phyloP scores from a whole-genome alignment of 2,888 invertebrate species.

The Ophonus ardosiacus region DNA sequence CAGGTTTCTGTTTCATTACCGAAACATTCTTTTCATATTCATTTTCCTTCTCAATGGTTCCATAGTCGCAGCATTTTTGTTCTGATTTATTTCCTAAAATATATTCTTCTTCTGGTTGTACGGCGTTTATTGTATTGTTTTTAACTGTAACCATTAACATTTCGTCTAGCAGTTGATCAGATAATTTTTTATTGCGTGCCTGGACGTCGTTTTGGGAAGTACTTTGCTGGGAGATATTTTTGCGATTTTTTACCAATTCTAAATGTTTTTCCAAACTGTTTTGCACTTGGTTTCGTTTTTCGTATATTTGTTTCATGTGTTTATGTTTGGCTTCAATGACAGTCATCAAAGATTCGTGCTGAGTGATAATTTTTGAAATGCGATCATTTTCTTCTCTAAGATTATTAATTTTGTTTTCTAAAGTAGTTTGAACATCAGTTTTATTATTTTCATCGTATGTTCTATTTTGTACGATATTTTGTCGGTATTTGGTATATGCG shows the following conservation, averaged over 20 bases:
- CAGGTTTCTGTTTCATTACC: slow-evolving; percentile 13
- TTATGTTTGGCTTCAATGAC: neutral
- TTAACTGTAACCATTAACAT: neutral
- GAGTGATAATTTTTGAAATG: neutral
- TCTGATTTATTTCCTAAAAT: neutral
- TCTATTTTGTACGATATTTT: slow-evolving; percentile 1
- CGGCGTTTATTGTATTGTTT: neutral
- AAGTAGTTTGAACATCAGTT: neutral
- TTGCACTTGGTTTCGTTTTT: neutral
- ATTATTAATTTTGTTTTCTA: slow-evolving; percentile 36
- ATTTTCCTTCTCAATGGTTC: slow-evolving; percentile 21
- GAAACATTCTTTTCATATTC: slow-evolving; percentile 17
- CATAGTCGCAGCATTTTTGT: neutral
- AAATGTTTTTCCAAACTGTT: slow-evolving; percentile 25
- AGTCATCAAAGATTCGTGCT: slow-evolving; percentile 1
- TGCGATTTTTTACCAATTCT: neutral
- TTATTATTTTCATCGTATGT: neutral
- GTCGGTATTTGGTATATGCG: neutral
- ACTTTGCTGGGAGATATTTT: neutral
- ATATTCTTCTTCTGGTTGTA: neutral
- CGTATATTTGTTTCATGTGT: slow-evolving; percentile 6
- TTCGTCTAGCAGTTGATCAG: neutral
- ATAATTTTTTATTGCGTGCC: neutral
- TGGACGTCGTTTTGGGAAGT: too few relatives aligned
- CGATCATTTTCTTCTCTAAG: neutral